Percentiles rank a stretch among this genome's conserved stretches.
These are phyloP conservation scores for Rhynchonema sp. DNA, from an alignment of 2,888 invertebrate species.

Conservation along the genomic window DNA sequence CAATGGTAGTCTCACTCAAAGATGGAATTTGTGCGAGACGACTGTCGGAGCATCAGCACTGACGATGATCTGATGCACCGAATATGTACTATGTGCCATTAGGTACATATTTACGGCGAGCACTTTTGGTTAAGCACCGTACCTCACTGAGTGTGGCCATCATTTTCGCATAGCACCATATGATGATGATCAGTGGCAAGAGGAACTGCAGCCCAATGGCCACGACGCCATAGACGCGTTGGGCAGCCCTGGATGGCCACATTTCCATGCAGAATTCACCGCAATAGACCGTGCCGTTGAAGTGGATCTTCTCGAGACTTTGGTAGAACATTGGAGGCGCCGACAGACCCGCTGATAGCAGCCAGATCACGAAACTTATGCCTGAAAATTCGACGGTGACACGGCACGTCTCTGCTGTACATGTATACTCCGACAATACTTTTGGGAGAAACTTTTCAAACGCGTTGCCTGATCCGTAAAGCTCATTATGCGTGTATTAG, in stretches of 20 bases:
- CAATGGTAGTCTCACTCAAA: neutral
- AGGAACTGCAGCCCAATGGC: neutral
- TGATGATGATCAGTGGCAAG: neutral
- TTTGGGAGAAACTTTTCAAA: too few species aligned
- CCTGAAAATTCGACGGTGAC: neutral
- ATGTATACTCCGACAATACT: too few species aligned
- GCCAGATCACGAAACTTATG: neutral
- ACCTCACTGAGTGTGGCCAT: neutral
- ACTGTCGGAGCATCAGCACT: neutral
- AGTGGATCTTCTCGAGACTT: neutral
- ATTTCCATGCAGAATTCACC: neutral
- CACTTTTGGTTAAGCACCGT: too few species aligned
- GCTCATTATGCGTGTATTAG: too few species aligned
- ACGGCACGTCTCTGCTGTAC: too few species aligned
- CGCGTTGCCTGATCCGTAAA: too few species aligned
- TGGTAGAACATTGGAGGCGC: neutral
- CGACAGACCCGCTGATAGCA: neutral
- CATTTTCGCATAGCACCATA: neutral
- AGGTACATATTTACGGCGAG: too few species aligned
- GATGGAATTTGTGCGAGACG: neutral
- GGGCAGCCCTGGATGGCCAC: neutral
- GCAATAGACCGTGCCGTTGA: neutral
- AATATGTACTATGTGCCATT: too few species aligned
- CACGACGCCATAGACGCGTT: neutral
- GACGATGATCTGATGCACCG: too few species aligned